Percentiles rank a stretch among this genome's conserved stretches.
Conservation (phyloP, 2,797 vertebrate species). For the Amblyraja radiata region DNA sequence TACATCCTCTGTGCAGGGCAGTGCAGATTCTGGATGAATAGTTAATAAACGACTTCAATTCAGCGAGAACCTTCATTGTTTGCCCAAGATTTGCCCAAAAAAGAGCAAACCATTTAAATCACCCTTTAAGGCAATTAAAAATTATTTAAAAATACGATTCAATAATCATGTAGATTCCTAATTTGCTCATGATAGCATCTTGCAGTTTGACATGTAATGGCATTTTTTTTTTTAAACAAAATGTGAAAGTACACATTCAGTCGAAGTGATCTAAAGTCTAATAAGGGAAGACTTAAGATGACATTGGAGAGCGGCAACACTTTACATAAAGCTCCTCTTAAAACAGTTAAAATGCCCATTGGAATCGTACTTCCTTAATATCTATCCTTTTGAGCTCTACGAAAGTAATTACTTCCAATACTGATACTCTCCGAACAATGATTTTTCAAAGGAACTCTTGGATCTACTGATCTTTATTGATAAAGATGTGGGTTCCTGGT, state of each 20-base stretch:
- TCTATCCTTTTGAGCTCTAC: no score
- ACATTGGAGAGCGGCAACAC: no score
- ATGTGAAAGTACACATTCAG: not conserved
- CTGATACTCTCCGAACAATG: no score
- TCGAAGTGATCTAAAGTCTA: not conserved
- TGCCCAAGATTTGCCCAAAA: not conserved
- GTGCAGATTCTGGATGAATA: conserved; percentile 64
- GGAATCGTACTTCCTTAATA: no score
- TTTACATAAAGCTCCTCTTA: no score
- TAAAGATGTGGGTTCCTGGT: no score
- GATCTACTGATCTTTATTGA: no score
- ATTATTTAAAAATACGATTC: not conserved
- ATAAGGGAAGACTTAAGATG: not conserved
- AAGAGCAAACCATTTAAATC: not conserved
- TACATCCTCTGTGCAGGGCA: conserved; percentile 89
- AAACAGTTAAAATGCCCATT: no score
- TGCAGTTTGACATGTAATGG: not conserved
- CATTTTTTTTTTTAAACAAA: not conserved
- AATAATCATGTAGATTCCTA: not conserved
- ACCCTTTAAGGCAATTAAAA: not conserved
- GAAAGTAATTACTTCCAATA: no score
- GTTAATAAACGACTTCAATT: not conserved
- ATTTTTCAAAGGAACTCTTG: no score
- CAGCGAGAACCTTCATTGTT: not conserved
- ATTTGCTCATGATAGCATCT: not conserved